Evolutionary conservation across 2,888 invertebrate species (phyloP).

Genomic region (Boloria euphrosyne): DNA sequence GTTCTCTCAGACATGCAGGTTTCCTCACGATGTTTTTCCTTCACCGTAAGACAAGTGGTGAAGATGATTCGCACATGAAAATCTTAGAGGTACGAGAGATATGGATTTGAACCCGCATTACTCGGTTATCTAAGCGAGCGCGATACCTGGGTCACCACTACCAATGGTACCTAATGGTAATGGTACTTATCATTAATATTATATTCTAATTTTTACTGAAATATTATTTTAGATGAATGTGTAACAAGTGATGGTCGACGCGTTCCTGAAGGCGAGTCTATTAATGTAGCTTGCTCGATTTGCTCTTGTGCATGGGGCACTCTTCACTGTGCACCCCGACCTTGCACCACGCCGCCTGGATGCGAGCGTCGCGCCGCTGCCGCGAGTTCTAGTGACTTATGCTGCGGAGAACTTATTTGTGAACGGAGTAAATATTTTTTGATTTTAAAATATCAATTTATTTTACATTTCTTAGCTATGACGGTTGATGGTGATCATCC

Average conservation of each 20-base stretch:
- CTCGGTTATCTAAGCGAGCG: no score
- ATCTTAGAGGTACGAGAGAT: no score
- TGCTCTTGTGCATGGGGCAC: slow-evolving; percentile 66
- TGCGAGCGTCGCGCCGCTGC: slow-evolving; percentile 49
- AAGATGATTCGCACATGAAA: no score
- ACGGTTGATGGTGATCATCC: no score
- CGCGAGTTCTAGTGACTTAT: slow-evolving; percentile 50
- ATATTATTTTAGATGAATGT: slow-evolving; percentile 55
- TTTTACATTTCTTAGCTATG: slow-evolving; percentile 2
- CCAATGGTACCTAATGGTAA: no score
- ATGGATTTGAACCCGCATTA: no score
- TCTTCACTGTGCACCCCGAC: slow-evolving; percentile 58
- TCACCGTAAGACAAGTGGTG: no score
- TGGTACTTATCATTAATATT: no score
- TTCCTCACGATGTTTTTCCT: no score
- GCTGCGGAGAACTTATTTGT: slow-evolving; percentile 68
- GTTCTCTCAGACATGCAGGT: no score
- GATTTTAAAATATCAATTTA: neutral
- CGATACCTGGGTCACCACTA: no score
- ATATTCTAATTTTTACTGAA: neutral
- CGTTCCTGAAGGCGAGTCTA: slow-evolving; percentile 57
- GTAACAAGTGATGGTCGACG: slow-evolving; percentile 58
- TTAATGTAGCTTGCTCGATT: slow-evolving; percentile 58
- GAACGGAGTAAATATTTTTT: slow-evolving; percentile 49
- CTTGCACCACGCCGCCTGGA: slow-evolving; percentile 52